A percentile compares a stretch with the other conserved stretches of the same genome.
phyloP scores from a whole-genome alignment of 1,140 invertebrate species.

The Drosophila jambulina region DNA sequence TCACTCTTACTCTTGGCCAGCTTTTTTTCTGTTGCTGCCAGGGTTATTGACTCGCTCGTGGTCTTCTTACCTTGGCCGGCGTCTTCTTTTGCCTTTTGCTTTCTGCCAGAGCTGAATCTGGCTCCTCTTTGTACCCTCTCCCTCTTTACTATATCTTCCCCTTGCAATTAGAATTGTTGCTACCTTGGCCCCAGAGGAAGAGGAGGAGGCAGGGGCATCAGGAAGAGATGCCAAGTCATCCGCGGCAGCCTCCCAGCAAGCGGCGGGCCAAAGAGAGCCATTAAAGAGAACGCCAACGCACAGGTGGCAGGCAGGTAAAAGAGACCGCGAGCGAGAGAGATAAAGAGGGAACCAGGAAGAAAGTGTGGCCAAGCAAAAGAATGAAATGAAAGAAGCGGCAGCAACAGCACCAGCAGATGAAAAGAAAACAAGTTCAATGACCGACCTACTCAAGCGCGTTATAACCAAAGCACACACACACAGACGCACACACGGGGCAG shows the following conservation, averaged over 20 bases:
- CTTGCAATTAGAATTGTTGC: constrained; percentile 70
- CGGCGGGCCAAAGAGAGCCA: constrained; percentile 31
- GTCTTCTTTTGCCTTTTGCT: constrained; percentile 64
- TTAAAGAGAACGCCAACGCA: constrained; percentile 48
- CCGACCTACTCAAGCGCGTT: constrained; percentile 85
- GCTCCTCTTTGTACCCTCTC: neutral
- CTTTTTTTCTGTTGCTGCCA: constrained; percentile 25
- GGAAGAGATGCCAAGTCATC: constrained; percentile 69
- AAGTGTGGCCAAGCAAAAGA: constrained; percentile 77
- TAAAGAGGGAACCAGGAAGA: constrained; percentile 72
- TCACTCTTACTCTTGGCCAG: constrained; percentile 79
- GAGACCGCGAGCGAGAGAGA: constrained; percentile 25
- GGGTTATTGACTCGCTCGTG: constrained; percentile 70
- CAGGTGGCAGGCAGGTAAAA: constrained; percentile 48
- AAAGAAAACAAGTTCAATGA: constrained; percentile 85
- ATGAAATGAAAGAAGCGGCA: constrained; percentile 48
- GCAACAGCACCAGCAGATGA: constrained; percentile 59
- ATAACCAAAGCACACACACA: constrained; percentile 71
- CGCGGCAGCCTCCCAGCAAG: constrained; percentile 35
- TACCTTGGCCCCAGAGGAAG: constrained; percentile 34
- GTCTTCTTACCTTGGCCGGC: constrained; percentile 38
- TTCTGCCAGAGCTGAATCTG: constrained; percentile 49
- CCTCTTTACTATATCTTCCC: neutral
- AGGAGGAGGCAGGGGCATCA: constrained; percentile 15
- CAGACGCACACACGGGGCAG: constrained; percentile 22